Evolutionary conservation across 2,113 vertebrate genomes (phyloP).

Genomic region (Xyliphius kryptos): DNA sequence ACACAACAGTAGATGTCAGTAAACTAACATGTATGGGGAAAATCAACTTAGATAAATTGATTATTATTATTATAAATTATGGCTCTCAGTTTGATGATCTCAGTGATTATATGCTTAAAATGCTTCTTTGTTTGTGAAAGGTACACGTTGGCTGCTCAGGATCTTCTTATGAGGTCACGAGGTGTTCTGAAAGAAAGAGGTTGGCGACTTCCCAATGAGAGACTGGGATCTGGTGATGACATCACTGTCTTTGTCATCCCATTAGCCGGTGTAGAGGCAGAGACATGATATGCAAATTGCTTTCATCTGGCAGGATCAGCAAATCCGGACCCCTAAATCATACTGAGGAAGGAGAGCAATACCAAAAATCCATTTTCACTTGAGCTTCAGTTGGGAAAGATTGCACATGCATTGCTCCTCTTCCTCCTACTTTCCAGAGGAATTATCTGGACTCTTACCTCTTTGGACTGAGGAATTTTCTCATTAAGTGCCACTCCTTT

Average conservation of each 20-base stretch:
- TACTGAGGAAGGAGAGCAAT: conserved; percentile 33
- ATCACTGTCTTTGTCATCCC: conserved; percentile 94
- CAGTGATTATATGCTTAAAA: too few species aligned
- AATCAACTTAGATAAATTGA: too few species aligned
- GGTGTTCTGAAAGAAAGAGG: conserved; percentile 85
- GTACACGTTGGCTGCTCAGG: conserved; percentile 90
- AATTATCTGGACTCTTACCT: conserved; percentile 23
- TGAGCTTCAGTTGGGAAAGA: conserved; percentile 18
- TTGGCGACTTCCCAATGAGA: conserved; percentile 88
- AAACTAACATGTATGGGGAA: not conserved
- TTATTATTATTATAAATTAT: too few species aligned
- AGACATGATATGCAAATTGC: conserved; percentile 62
- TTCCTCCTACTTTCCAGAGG: conserved; percentile 20
- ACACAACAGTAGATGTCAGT: conserved; percentile 49
- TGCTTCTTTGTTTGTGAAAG: conserved; percentile 56
- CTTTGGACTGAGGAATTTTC: conserved; percentile 43
- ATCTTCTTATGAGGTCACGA: conserved; percentile 86
- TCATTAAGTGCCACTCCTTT: conserved; percentile 41
- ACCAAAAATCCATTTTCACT: conserved; percentile 29
- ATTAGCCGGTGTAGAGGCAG: conserved; percentile 73
- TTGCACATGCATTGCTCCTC: conserved; percentile 10
- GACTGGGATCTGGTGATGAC: conserved; percentile 91
- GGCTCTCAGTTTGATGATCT: too few species aligned
- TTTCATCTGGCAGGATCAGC: conserved; percentile 25
- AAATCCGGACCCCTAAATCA: conserved; percentile 25